phyloP scores from a whole-genome alignment of 2,888 invertebrate species.

The Omphaloscelis lunosa region DNA sequence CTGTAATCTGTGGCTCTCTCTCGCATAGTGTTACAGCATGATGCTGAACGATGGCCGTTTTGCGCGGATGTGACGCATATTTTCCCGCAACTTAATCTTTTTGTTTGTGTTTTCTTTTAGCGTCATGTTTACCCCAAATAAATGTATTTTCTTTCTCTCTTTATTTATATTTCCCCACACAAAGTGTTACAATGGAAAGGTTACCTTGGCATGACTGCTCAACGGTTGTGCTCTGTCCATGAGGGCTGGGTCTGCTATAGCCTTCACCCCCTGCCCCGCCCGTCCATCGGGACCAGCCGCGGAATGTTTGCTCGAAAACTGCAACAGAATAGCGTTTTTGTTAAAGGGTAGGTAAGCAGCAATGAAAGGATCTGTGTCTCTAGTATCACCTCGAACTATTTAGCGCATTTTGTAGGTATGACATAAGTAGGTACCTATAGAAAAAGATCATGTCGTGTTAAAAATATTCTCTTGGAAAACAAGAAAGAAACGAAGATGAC shows the following conservation, averaged over 20 bases:
- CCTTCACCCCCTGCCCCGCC: constrained; percentile 87
- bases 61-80: background rate
- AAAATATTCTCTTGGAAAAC: background rate
- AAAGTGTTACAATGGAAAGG: background rate
- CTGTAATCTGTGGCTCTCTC: background rate
- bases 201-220: constrained; percentile 90
- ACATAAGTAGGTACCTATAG: background rate
- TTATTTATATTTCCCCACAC: background rate
- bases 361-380: background rate
- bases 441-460: background rate
- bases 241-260: constrained; percentile 81
- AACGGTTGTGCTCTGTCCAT: constrained; percentile 91
- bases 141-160: background rate
- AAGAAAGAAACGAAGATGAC: background rate
- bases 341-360: background rate
- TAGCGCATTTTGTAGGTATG: background rate
- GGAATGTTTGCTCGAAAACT: constrained; percentile 79
- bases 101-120: background rate
- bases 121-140: background rate
- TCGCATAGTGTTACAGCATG: background rate
- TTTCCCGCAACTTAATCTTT: background rate
- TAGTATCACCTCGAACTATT: too few species aligned
- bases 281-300: constrained; percentile 75
- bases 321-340: constrained; percentile 25
- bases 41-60: background rate